Evolutionary conservation across 2,888 invertebrate species (phyloP).

Genomic region (Adineta ricciae): DNA sequence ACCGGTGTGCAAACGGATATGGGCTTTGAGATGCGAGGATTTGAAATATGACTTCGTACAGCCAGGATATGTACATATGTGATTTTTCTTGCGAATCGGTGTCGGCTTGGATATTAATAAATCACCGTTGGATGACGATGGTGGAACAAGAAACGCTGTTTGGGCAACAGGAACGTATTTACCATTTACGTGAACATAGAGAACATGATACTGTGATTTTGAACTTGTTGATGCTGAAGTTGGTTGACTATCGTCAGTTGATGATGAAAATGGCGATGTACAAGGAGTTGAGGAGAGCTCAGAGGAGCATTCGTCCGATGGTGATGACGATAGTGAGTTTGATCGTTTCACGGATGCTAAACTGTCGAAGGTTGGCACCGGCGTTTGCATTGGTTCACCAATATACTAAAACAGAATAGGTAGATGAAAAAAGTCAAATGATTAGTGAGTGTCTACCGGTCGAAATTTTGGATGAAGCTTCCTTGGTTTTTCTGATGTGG

Average conservation of each 20-base stretch:
- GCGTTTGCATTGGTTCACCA: neutral
- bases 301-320: neutral
- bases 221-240: neutral
- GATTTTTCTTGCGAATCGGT: neutral
- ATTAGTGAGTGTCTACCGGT: neutral
- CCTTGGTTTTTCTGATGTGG: neutral
- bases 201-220: neutral
- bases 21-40: constrained; percentile 87
- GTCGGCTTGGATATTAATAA: neutral
- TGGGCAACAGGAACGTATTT: neutral
- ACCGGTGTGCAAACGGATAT: constrained; percentile 74
- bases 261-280: neutral
- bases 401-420: neutral
- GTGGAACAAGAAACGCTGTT: neutral
- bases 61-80: neutral
- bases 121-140: neutral
- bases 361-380: neutral
- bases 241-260: neutral
- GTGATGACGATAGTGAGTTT: neutral
- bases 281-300: neutral
- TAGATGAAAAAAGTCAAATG: too few species aligned
- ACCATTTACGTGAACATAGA: neutral
- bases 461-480: constrained; percentile 20
- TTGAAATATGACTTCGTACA: constrained; percentile 93
- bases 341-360: neutral